Evolutionary conservation across 2,888 invertebrate species (phyloP).

Genomic region (Dryobota labecula): DNA sequence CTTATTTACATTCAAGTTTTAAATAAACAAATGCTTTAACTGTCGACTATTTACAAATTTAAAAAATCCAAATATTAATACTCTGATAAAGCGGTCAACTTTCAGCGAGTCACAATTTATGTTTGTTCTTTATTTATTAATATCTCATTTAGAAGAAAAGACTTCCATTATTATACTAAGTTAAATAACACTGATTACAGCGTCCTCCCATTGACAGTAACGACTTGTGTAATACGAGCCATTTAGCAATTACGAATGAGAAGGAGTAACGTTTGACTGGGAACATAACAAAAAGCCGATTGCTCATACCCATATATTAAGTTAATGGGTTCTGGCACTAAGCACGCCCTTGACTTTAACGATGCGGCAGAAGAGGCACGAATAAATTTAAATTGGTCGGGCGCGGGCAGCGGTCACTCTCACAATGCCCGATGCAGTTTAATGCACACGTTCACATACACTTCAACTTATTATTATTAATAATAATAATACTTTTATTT

Average conservation of each 20-base stretch:
- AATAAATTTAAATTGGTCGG: conserved; percentile 85
- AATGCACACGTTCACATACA: conserved; percentile 51
- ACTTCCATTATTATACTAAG: conserved; percentile 51
- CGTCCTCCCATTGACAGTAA: conserved; percentile 70
- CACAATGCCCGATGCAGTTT: conserved; percentile 60
- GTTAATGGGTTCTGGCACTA: conserved; percentile 81
- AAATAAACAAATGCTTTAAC: conserved; percentile 76
- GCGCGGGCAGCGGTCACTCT: conserved; percentile 52
- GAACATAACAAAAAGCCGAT: conserved; percentile 81
- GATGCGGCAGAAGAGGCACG: conserved; percentile 78
- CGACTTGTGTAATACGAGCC: conserved; percentile 76
- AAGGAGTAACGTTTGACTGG: conserved; percentile 73
- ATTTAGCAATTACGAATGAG: conserved; percentile 79
- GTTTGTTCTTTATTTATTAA: conserved; percentile 38
- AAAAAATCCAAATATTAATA: conserved; percentile 59
- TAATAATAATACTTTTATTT: too few species aligned
- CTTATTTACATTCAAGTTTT: conserved; percentile 78
- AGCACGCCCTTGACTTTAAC: conserved; percentile 85
- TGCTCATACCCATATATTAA: conserved; percentile 84
- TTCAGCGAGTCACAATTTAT: conserved; percentile 19
- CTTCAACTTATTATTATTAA: conserved; percentile 54
- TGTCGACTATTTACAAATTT: conserved; percentile 65
- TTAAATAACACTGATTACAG: conserved; percentile 66
- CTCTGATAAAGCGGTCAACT: conserved; percentile 11
- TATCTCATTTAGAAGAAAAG: conserved; percentile 37